Evolutionary conservation across 1,140 invertebrate genomes (phyloP), one percentile per base, ranked within the genome.

Genomic region (Danaus plexippus): DNA sequence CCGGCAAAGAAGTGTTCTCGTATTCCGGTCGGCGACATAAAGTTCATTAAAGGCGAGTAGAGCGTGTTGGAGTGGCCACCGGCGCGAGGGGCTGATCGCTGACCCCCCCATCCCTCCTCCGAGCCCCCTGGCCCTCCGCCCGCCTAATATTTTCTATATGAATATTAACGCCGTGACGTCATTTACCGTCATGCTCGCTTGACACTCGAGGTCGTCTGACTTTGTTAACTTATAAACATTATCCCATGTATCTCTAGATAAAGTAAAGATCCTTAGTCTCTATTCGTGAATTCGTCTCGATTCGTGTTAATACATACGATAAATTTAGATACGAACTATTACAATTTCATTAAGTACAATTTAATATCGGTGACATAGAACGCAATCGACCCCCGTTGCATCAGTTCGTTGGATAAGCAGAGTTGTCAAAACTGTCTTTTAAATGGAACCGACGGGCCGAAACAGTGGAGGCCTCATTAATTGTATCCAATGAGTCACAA

Each of bases 1-100:
- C 71, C 67, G 67, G 64, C 65, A 69, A 74, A 81, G 80, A 82
- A 82, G 79, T 80, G 81, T 80, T 76, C 81, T 82, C 78, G 71
- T 80, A 72, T 77, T 74, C 72, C 70, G 68, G 69, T 70, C 74
- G 71, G 73, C 78, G 81, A 85, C 81, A 76, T 75, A 82, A 81
- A 85, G 81, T 85, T 85, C 81, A 82, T 85, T 85, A 85, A 80
- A 85, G 77, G 76, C 75, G 72, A 63, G 70, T 73, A 70, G 74
- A 73, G 75, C 81, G 81, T 85, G 81, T 82, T 80, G 69, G 76
- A 85, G 81, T 85, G 81, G 73, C 68, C 66, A 74, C 70, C 66
- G 72, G 70, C 69, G 73, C 60, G 77, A 72, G 74, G 79, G 77
- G 68, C 58, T 66, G 70, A 73, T 76, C 66, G 69, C 64, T 64